phyloP scores from a whole-genome alignment of 2,888 invertebrate genomes.

The Nebria salina region DNA sequence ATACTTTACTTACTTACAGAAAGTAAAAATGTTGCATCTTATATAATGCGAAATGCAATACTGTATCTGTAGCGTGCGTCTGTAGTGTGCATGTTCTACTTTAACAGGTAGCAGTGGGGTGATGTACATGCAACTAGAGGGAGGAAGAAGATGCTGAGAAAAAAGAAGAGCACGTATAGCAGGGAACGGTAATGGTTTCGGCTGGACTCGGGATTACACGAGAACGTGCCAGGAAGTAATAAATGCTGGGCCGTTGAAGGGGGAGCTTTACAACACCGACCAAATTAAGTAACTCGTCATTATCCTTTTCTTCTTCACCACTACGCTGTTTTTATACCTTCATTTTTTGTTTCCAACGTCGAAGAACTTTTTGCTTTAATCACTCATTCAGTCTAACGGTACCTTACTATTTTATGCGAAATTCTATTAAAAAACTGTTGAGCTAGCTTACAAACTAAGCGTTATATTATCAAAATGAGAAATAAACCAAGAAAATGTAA shows the following conservation, averaged over 20 bases:
- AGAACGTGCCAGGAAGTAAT: slow-evolving; percentile 47
- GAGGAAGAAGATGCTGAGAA: neutral
- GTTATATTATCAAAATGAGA: no score
- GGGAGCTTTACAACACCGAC: slow-evolving; percentile 44
- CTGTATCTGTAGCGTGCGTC: neutral
- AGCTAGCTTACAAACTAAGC: no score
- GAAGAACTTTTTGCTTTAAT: neutral
- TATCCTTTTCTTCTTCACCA: slow-evolving; percentile 27
- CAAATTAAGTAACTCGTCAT: slow-evolving; percentile 47
- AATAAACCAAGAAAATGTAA: no score
- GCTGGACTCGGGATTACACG: slow-evolving; percentile 38
- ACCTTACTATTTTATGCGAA: neutral
- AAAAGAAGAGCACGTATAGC: neutral
- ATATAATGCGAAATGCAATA: no score
- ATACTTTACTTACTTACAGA: no score
- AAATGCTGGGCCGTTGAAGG: slow-evolving; percentile 39
- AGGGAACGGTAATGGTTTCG: slow-evolving; percentile 25
- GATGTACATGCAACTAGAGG: neutral
- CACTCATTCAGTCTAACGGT: neutral
- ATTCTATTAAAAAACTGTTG: neutral
- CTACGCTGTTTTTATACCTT: slow-evolving; percentile 8
- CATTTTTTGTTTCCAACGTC: neutral
- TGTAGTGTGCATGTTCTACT: slow-evolving; percentile 9
- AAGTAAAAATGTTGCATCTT: no score
- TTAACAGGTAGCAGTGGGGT: slow-evolving; percentile 17